phyloP scores from a whole-genome alignment of 2,888 invertebrate species.

The Eledone cirrhosa region DNA sequence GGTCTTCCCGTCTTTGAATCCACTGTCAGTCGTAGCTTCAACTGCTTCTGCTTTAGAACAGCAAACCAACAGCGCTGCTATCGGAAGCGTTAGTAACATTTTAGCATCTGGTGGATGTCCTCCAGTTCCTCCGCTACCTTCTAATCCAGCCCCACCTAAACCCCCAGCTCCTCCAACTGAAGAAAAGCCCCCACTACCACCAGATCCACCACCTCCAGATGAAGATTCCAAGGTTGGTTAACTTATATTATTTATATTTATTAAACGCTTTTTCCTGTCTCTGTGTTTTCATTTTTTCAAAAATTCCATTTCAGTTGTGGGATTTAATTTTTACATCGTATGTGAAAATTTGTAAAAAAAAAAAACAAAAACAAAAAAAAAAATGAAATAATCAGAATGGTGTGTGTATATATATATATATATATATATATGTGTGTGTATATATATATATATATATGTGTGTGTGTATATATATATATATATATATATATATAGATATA shows the following conservation, averaged over 20 bases:
- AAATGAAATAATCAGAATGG: too few relatives aligned
- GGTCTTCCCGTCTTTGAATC: neutral
- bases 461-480: too few relatives aligned
- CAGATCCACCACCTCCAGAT: conserved; percentile 57
- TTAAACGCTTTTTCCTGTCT: too few relatives aligned
- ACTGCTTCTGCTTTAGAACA: conserved; percentile 1
- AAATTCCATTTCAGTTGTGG: too few relatives aligned
- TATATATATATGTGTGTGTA: too few relatives aligned
- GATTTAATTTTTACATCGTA: too few relatives aligned
- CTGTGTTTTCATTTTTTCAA: too few relatives aligned
- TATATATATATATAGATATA: too few relatives aligned
- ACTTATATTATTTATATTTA: neutral
- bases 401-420: too few relatives aligned
- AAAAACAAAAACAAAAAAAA: too few relatives aligned
- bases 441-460: too few relatives aligned
- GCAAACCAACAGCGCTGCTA: neutral
- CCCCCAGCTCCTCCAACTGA: conserved; percentile 54
- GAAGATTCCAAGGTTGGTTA: conserved; percentile 36
- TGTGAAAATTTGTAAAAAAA: too few relatives aligned
- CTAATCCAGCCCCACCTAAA: conserved; percentile 50
- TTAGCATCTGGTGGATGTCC: neutral
- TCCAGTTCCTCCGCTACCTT: conserved; percentile 21
- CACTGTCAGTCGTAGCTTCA: neutral
- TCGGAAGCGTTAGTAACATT: neutral
- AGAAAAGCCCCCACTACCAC: conserved; percentile 59